Conservation (phyloP, 1,140 invertebrate species). For the Doryteuthis pealeii region DNA sequence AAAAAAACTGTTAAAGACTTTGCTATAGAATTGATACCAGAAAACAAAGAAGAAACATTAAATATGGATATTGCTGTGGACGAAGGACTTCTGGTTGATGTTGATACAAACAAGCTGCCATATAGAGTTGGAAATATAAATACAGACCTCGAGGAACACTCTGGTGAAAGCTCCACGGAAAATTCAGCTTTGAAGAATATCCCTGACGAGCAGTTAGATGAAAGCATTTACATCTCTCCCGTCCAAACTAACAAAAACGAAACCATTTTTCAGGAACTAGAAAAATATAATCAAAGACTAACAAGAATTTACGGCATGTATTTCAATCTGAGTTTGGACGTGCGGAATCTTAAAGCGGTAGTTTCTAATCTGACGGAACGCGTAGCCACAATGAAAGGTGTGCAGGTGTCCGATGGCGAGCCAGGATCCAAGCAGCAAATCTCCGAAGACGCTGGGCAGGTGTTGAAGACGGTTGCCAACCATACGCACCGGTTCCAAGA, state of each 20-base stretch:
- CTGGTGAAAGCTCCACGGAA: neutral
- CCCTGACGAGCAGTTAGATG: too few relatives aligned
- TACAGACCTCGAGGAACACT: neutral
- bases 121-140: neutral
- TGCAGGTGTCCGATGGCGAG: too few relatives aligned
- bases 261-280: neutral
- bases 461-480: too few relatives aligned
- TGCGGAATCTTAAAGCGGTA: neutral
- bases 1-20: neutral
- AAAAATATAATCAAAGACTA: neutral
- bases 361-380: neutral
- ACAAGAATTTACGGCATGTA: neutral
- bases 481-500: too few relatives aligned
- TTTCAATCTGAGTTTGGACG: neutral
- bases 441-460: too few relatives aligned
- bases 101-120: neutral
- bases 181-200: neutral
- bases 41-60: neutral
- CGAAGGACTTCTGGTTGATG: constrained; percentile 5
- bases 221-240: neutral
- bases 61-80: neutral
- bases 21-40: neutral
- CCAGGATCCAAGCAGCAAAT: too few relatives aligned
- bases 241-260: neutral
- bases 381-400: neutral